Base-by-base conservation (phyloP, 2,113 vertebrate species). In the Ceuthmochares aereus region DNA sequence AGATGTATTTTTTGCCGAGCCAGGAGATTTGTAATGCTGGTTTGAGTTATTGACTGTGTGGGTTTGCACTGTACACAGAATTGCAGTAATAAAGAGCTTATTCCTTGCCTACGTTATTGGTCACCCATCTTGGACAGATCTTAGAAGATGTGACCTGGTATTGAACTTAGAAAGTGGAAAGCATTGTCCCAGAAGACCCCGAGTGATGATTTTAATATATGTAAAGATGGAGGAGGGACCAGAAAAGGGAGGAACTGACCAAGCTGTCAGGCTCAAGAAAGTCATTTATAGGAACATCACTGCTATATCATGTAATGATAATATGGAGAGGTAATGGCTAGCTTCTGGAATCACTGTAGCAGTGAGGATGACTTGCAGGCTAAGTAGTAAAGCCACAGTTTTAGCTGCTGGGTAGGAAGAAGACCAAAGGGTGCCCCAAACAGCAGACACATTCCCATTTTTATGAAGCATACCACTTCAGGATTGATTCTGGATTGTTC, bases 61-160 rank as follows among this genome's bases (percentile, higher is more conserved):
- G 42, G 34, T 72, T 92, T 87, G 74, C 22, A 60, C 42, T 63
- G 70, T 76, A 73, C 40, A 40, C 79, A n/a, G 79, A 95, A 94
- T 94, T 79, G 66, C 87, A 91, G 51, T 20, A 73, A 92, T 90
- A 79, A 92, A 84, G 86, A 91, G 21, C 27, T 94, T 36, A 19
- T 91, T 91, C 78, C 42, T 45, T 70, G 26, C 51, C 32, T 11
- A 2, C 0, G 0, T 37, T 91, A 58, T 51, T 73, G 70, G 42
- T 66, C 43, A 29, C 52, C 82, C 82, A 52, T 18, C 51, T 29
- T 20, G 6, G 62, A 70, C 93, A 89, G 80, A 56, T 89, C 69
- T 45, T 70, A 77, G 43, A 43, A 89, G 56, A 90, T 1, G 9
- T 30, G 60, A 75, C 18, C 40, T 54, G 78, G 49, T 52, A 34